Evolutionary conservation across 1,140 invertebrate genomes (phyloP).

Genomic region (Drosophila orena): DNA sequence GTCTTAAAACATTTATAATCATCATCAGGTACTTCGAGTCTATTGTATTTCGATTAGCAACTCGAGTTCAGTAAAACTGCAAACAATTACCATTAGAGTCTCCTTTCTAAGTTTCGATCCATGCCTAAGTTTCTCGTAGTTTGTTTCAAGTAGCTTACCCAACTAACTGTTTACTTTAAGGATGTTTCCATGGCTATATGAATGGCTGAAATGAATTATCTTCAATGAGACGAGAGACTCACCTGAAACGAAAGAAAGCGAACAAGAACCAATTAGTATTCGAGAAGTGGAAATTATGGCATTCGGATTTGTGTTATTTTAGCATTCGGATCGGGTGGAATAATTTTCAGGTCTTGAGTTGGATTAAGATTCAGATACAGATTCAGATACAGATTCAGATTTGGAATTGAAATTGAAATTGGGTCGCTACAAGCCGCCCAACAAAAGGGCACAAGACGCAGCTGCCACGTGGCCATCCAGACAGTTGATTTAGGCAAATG

Average conservation of each 20-base stretch:
- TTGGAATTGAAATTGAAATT: no score
- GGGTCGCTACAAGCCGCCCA: neutral
- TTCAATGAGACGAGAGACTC: slow-evolving; percentile 3
- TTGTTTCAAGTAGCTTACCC: neutral
- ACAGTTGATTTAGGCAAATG: slow-evolving; percentile 32
- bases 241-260: slow-evolving; percentile 29
- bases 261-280: slow-evolving; percentile 18
- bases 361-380: no score
- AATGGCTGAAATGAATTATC: neutral
- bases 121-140: neutral
- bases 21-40: no score
- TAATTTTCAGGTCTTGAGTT: neutral
- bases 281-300: neutral
- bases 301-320: neutral
- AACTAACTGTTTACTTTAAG: slow-evolving; percentile 1
- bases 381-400: no score
- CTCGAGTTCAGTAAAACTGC: neutral
- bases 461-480: slow-evolving; percentile 9
- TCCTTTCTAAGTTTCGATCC: neutral
- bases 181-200: no score
- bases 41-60: neutral
- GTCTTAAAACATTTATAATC: no score
- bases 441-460: slow-evolving; percentile 2
- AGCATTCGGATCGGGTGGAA: slow-evolving; percentile 1
- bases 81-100: neutral